phyloP scores from a whole-genome alignment of 2,797 vertebrate species.

The Huso huso region DNA sequence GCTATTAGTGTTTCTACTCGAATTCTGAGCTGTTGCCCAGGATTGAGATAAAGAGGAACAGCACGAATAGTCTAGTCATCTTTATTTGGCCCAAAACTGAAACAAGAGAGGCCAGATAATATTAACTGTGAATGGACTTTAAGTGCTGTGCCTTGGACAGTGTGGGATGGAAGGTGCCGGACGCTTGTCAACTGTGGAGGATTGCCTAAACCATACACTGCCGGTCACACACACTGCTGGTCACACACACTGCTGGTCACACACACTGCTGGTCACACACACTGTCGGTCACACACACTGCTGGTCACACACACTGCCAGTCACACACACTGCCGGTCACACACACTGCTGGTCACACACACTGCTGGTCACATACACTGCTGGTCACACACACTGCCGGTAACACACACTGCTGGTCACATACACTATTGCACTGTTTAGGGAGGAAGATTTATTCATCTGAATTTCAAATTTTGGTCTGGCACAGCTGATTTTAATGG shows the following conservation, averaged over 20 bases:
- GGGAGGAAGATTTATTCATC: neutral
- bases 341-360: too few relatives aligned
- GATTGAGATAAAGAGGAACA: conserved; percentile 38
- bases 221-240: too few relatives aligned
- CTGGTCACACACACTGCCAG: too few relatives aligned
- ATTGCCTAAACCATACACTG: neutral
- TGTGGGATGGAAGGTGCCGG: neutral
- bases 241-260: too few relatives aligned
- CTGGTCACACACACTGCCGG: too few relatives aligned
- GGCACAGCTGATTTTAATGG: conserved; percentile 41
- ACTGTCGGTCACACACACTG: too few relatives aligned
- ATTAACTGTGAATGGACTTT: neutral
- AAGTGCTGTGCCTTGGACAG: neutral
- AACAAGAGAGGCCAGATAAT: neutral
- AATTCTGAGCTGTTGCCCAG: conserved; percentile 40
- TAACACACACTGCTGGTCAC: too few relatives aligned
- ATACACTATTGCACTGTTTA: neutral
- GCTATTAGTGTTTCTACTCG: conserved; percentile 8
- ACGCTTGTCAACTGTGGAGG: neutral
- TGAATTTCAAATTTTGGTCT: conserved; percentile 37
- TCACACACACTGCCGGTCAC: too few relatives aligned
- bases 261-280: too few relatives aligned
- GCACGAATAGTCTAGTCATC: conserved; percentile 29
- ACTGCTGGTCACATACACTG: too few relatives aligned
- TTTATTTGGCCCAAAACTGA: conserved; percentile 16